phyloP scores from a whole-genome alignment of 2,888 invertebrate genomes.

The Panzeria rudis region DNA sequence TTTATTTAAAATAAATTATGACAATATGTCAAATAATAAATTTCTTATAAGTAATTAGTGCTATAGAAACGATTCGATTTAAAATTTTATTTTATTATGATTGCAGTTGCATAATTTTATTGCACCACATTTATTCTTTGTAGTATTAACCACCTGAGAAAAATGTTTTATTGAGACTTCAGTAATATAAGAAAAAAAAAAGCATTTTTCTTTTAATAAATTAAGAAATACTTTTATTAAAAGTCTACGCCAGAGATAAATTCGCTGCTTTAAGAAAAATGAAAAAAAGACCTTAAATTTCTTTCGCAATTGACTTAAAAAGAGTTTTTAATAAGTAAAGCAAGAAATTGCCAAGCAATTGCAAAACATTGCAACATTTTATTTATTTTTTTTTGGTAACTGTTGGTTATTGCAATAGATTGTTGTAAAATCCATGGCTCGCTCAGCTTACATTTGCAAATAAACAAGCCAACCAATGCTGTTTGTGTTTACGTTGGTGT shows the following conservation, averaged over 20 bases:
- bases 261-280: neutral
- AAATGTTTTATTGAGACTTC: neutral
- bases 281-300: neutral
- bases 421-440: constrained; percentile 23
- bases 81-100: no score
- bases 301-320: constrained; percentile 39
- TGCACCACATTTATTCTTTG: neutral
- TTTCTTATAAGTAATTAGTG: no score
- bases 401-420: constrained; percentile 24
- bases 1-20: no score
- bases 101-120: neutral
- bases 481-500: constrained; percentile 1
- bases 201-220: neutral
- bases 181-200: neutral
- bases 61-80: no score
- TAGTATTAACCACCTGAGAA: neutral
- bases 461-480: neutral
- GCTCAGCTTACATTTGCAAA: constrained; percentile 22
- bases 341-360: constrained; percentile 29
- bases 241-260: neutral
- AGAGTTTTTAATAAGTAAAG: neutral
- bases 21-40: no score
- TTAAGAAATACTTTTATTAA: neutral
- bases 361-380: constrained; percentile 32
- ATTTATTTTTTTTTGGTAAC: constrained; percentile 30